A percentile compares a stretch with the other conserved stretches of the same genome.
phyloP scores from a whole-genome alignment of 2,113 vertebrate species.

The Haemorhous mexicanus region DNA sequence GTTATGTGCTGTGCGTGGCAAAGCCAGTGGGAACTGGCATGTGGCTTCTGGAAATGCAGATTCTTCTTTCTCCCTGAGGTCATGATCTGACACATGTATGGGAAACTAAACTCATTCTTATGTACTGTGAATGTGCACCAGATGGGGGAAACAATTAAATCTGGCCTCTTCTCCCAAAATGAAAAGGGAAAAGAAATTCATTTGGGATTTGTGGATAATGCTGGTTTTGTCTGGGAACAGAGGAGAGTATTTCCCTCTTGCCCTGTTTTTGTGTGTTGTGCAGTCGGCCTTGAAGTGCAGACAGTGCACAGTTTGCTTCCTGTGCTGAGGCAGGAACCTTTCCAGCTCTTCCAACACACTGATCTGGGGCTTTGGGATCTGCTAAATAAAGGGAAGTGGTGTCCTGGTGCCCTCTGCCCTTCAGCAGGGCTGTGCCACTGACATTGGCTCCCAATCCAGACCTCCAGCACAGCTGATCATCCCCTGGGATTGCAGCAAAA shows the following conservation, averaged over 20 bases:
- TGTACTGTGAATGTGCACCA: not conserved
- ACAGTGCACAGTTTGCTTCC: not conserved
- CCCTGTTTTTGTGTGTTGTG: not conserved
- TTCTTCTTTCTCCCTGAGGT: not conserved
- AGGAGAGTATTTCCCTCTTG: not conserved
- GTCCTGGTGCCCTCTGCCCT: not conserved
- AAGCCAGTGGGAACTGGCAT: not conserved
- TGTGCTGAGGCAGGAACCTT: not conserved
- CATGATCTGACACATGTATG: not conserved
- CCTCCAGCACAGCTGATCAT: not conserved
- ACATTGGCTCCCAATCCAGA: not conserved
- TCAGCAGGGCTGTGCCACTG: accelerated
- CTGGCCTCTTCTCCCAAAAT: not conserved
- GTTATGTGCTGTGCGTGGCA: not conserved
- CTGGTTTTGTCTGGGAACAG: not conserved
- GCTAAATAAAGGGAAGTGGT: not conserved
- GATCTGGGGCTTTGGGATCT: not conserved
- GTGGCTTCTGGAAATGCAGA: not conserved
- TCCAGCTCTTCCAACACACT: not conserved
- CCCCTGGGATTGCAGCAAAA: not conserved
- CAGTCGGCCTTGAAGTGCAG: not conserved
- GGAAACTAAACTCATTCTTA: not conserved
- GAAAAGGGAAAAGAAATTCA: not conserved
- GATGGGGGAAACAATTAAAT: not conserved
- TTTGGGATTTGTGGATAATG: not conserved